Evolutionary conservation across 2,797 vertebrate genomes (phyloP), one percentile per base, ranked within the genome.

Genomic region (Novumbra hubbsi): DNA sequence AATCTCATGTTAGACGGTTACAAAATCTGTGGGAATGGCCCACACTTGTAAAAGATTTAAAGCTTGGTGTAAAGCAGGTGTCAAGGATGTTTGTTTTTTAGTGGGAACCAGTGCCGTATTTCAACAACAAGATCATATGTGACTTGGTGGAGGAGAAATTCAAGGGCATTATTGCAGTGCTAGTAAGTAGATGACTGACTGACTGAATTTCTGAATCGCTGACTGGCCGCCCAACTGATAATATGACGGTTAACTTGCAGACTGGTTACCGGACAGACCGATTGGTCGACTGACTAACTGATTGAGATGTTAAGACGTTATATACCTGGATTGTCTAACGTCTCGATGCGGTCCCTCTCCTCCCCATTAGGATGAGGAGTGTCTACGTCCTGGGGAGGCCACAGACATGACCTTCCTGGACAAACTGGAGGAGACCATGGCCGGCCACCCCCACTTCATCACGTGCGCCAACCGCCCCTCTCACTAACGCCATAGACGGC

Each of bases 101-200:
- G 97, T 99, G 97, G 97, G 97, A 99, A 70, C 91, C 96, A 0
- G 95, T 98, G 88, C 95, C 95, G 0, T 99, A 95, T 85, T 98
- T 98, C 88, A 98, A 99, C 92, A 99, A 99, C 88, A 98, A 97
- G 91, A 96, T 97, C 17, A 99, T 99, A 86, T 98, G 96, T 63
- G 97, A 98, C 75, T 89, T 98, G 8, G 96, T 99, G 70, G 97
- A 98, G 81, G 95, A 96, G 87, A 97, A 96, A 79, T 92, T 97
- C 85, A 96, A 93, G 88, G 97, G 97, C 66, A 97, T 99, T 60
- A 98, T 99, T 80, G 95, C 97, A 74, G 92, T 96, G 34, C 88
- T 96, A 92, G 95, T 96, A 85, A 88, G 79, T 52, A 49, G 9
- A 64, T 21, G 15, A 34, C 15, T 65, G 63, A 65, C 63, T 32